Conservation (phyloP, 2,113 vertebrate species). For the Campylomormyrus numenius region DNA sequence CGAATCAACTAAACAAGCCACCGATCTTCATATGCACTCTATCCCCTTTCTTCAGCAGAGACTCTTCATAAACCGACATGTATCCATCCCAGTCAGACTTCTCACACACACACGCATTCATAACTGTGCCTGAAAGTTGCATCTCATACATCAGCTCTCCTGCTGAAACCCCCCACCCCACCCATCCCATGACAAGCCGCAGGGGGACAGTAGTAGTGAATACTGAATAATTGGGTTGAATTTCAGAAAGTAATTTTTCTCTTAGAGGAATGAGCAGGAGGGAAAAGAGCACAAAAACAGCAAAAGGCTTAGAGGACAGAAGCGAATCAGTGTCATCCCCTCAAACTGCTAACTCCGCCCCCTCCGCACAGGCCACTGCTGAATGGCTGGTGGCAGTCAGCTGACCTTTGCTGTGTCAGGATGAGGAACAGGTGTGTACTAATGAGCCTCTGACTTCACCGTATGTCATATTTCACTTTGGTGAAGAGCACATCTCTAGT, state of each 20-base stretch:
- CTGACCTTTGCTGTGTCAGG: neutral
- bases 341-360: neutral
- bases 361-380: neutral
- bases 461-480: neutral
- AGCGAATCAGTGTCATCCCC: neutral
- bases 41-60: neutral
- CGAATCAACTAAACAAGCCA: neutral
- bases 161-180: neutral
- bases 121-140: neutral
- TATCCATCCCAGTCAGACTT: neutral
- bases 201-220: neutral
- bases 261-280: neutral
- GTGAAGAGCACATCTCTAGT: neutral
- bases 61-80: neutral
- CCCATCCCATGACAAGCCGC: neutral
- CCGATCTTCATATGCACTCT: neutral
- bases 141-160: neutral
- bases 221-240: neutral
- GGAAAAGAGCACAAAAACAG: neutral
- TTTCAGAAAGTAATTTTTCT: neutral
- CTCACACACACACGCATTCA: neutral
- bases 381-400: neutral
- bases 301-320: neutral
- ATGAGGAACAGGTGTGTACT: neutral
- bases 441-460: neutral